Conservation (phyloP, 2,113 vertebrate genomes). For the chimpanzee (Pan troglodytes) region NHGRI_mPanTro3-v2.1_pri NC_072414.2:55103501-55104000, state of each 20-base stretch:
- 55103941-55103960: neutral
- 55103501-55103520: no score
- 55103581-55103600: no score
- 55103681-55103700: no score
- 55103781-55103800: neutral
- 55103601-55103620: rapidly evolving
- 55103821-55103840: neutral
- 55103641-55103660: no score
- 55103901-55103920: neutral
- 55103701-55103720: no score
- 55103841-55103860: neutral
- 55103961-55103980: neutral
- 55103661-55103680: no score
- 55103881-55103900: neutral
- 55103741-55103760: no score
- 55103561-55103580: no score
- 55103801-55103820: neutral
- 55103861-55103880: neutral
- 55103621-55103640: no score
- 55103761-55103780: neutral
- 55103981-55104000: neutral
- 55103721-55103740: no score
- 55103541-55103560: no score
- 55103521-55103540: no score
- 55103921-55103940: neutral